Conservation (phyloP, 1,140 invertebrate genomes). For the Centruroides sculpturatus region DNA sequence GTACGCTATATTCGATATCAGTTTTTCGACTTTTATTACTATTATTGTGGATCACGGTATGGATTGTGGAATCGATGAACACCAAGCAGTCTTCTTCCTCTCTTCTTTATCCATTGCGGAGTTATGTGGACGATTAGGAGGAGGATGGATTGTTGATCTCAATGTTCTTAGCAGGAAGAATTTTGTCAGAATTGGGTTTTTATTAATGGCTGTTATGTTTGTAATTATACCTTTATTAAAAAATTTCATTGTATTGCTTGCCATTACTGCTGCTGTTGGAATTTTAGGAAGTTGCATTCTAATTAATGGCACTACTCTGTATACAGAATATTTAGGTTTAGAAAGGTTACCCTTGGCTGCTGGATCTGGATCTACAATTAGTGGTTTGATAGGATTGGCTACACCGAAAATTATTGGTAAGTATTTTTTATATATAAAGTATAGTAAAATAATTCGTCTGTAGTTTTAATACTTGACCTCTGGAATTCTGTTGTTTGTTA, state of each 20-base stretch:
- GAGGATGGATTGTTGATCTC: constrained; percentile 12
- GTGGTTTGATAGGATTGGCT: constrained; percentile 7
- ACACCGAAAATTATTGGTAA: constrained; percentile 17
- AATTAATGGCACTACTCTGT: constrained; percentile 13
- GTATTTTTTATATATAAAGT: neutral
- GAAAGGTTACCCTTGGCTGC: constrained; percentile 11
- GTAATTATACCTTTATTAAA: neutral
- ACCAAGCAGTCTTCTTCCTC: constrained; percentile 1
- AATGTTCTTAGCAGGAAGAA: neutral
- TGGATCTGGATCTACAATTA: constrained; percentile 7
- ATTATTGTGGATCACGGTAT: too few species aligned
- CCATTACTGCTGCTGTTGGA: constrained; percentile 3
- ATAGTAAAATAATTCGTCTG: too few species aligned
- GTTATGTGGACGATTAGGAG: constrained; percentile 4
- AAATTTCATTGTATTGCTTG: neutral
- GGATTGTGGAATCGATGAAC: too few species aligned
- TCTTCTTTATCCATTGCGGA: constrained; percentile 7
- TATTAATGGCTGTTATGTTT: constrained; percentile 6
- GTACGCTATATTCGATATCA: too few species aligned
- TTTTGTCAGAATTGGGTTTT: constrained; percentile 6
- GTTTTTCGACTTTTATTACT: too few species aligned
- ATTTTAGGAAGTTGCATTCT: constrained; percentile 7
- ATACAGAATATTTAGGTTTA: constrained; percentile 14
- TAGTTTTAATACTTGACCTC: too few species aligned
- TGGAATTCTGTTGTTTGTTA: too few species aligned